Conservation (phyloP, 1,140 invertebrate genomes). For the Prorops nasuta region DNA sequence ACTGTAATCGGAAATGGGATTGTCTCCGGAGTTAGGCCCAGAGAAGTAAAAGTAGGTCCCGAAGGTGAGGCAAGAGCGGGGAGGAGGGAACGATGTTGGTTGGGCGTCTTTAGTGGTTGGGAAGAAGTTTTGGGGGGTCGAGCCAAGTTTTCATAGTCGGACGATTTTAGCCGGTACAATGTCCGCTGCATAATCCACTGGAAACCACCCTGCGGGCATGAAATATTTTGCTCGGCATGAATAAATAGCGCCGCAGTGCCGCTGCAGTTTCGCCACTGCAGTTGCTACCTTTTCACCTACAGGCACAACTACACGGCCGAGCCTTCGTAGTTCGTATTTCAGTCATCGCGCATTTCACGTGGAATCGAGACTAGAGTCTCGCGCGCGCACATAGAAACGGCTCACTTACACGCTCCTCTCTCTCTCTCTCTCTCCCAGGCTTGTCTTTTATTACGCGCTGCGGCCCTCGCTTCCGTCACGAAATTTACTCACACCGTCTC, state of each 20-base stretch:
- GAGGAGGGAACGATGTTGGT: too few relatives aligned
- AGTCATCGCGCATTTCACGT: too few relatives aligned
- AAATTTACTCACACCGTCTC: conserved; percentile 29
- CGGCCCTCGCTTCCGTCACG: conserved; percentile 25
- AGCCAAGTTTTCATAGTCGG: conserved; percentile 41
- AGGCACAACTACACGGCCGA: too few relatives aligned
- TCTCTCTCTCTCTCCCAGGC: too few relatives aligned
- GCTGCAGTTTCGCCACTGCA: conserved; percentile 9
- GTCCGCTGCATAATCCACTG: conserved; percentile 39
- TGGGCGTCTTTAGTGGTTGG: too few relatives aligned
- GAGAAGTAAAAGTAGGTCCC: too few relatives aligned
- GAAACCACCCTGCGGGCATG: conserved; percentile 29
- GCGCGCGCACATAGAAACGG: too few relatives aligned
- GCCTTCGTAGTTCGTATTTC: too few relatives aligned
- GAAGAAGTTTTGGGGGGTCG: background rate
- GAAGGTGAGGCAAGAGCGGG: too few relatives aligned
- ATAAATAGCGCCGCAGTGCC: conserved; percentile 33
- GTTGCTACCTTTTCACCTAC: conserved; percentile 24
- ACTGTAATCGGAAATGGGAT: conserved; percentile 35
- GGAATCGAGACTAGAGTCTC: too few relatives aligned
- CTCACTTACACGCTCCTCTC: too few relatives aligned
- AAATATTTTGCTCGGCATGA: conserved; percentile 45
- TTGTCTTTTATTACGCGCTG: conserved; percentile 35
- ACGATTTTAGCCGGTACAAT: conserved; percentile 40
- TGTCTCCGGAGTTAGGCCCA: too few relatives aligned